Base-by-base conservation (phyloP, 2,888 invertebrate genomes). In the Frankliniella intonsa region DNA sequence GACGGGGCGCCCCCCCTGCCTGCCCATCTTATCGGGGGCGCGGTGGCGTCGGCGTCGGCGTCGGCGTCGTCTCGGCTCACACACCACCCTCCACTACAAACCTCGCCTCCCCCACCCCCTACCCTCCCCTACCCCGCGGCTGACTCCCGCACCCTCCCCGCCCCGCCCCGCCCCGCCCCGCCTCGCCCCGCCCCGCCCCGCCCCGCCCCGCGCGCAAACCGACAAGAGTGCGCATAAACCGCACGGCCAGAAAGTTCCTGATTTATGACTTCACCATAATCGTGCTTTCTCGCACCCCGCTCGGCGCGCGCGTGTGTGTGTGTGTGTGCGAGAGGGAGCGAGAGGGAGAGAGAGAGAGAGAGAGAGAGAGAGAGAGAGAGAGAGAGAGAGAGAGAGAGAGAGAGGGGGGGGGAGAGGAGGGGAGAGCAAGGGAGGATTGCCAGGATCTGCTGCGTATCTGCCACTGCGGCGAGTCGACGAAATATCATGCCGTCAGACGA, bases 201-300 rank as follows among this genome's bases (percentile, higher is more conserved):
- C 62, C 62, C 62, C 17, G 12, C 62, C 17, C 62, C 38, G 38
- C 69, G 22, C 69, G 69, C 69, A 76, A 76, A 76, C 69, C 69
- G 25, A 76, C 69, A 76, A 76, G 69, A 76, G 69, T 76, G 69
- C 69, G 69, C 69, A 76, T 76, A 76, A 76, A 76, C 69, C 69
- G 25, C 69, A 12, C 11, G 69, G 69, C 17, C 69, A 25, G 69
- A 76, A 76, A 76, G 69, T 76, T 76, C 69, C 69, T 76, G 69
- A 76, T 76, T 76, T 76, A 76, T 76, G 69, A 76, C 69, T 76
- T 76, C 69, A 76, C 69, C 69, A 76, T 76, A 76, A 76, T 76
- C 69, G 69, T 76, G 69, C 69, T 25, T 25, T 12, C 22, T 25
- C 69, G 19, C 55, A 14, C 55, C 55, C 55, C 55, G 55, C 19